phyloP scores from a whole-genome alignment of 1,140 invertebrate genomes.

The Sminthurides bifidus region DNA sequence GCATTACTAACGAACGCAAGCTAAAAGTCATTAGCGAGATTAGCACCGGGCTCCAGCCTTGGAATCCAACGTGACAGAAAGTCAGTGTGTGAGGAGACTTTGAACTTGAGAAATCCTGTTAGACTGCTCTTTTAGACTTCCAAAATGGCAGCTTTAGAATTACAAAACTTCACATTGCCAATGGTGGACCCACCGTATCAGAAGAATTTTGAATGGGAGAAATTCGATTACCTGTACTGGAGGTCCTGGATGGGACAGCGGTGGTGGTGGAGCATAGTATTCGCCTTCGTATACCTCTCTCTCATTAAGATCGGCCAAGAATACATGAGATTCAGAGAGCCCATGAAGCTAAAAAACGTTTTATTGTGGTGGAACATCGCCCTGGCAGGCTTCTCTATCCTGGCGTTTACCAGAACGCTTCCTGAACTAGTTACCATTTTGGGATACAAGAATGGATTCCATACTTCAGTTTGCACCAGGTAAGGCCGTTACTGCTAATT shows the following conservation, averaged over 20 bases:
- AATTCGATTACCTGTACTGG: not conserved
- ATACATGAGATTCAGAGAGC: not conserved
- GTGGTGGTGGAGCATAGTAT: not conserved
- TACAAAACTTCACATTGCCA: slow-evolving; percentile 2
- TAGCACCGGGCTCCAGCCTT: too few relatives aligned
- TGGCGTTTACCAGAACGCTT: not conserved
- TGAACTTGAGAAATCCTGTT: too few relatives aligned
- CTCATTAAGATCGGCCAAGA: not conserved
- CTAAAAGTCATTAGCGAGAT: too few relatives aligned
- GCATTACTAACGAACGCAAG: too few relatives aligned
- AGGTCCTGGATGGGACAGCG: not conserved
- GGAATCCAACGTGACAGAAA: too few relatives aligned
- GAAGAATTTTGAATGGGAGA: slow-evolving; percentile 1
- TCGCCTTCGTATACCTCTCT: not conserved
- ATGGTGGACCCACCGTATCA: not conserved
- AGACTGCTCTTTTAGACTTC: too few relatives aligned
- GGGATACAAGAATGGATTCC: not conserved
- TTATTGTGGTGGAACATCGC: not conserved
- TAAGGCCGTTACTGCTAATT: not conserved
- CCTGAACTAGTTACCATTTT: not conserved
- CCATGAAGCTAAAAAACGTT: not conserved
- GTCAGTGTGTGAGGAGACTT: too few relatives aligned
- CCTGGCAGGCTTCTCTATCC: not conserved
- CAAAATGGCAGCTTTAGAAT: too few relatives aligned
- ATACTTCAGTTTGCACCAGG: not conserved